These are phyloP conservation scores for Sussaba pulchella DNA, from an alignment of 2,888 invertebrate species.

Conservation along the genomic window DNA sequence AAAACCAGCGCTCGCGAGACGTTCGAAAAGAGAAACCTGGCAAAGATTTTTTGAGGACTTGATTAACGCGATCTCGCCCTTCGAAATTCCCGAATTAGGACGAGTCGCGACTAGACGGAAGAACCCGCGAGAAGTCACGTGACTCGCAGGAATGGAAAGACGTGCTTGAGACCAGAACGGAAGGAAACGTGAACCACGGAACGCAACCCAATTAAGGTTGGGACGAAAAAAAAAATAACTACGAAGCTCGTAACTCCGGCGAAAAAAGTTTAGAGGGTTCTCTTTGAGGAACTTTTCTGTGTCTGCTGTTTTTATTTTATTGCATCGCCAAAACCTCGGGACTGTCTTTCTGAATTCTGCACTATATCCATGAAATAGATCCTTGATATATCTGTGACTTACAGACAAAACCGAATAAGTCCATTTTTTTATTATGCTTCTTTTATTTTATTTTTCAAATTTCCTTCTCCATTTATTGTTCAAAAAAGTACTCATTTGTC, in stretches of 20 bases:
- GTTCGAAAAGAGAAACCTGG: slow-evolving; percentile 44
- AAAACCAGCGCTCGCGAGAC: not conserved
- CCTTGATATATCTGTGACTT: not conserved
- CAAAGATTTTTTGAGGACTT: slow-evolving; percentile 31
- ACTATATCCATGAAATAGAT: not conserved
- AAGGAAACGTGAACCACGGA: slow-evolving; percentile 63
- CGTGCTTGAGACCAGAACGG: slow-evolving; percentile 36
- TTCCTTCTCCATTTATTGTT: too few relatives aligned
- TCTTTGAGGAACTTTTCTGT: slow-evolving; percentile 73
- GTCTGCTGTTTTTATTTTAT: slow-evolving; percentile 5
- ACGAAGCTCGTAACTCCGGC: slow-evolving; percentile 57
- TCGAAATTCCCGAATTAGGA: slow-evolving; percentile 49
- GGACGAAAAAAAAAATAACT: slow-evolving; percentile 67
- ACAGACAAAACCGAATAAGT: not conserved
- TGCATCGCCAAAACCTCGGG: slow-evolving; percentile 4
- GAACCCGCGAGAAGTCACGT: slow-evolving; percentile 4
- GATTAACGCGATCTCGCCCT: slow-evolving; percentile 54
- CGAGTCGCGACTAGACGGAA: slow-evolving; percentile 11
- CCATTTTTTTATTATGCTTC: too few relatives aligned
- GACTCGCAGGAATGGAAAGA: slow-evolving; percentile 42
- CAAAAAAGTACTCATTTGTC: not conserved
- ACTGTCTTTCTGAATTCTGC: not conserved
- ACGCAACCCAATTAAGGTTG: slow-evolving; percentile 74
- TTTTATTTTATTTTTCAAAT: too few relatives aligned
- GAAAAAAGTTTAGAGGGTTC: slow-evolving; percentile 73